Conservation (phyloP, 2,888 invertebrate species). For the Cartodere bifasciata region DNA sequence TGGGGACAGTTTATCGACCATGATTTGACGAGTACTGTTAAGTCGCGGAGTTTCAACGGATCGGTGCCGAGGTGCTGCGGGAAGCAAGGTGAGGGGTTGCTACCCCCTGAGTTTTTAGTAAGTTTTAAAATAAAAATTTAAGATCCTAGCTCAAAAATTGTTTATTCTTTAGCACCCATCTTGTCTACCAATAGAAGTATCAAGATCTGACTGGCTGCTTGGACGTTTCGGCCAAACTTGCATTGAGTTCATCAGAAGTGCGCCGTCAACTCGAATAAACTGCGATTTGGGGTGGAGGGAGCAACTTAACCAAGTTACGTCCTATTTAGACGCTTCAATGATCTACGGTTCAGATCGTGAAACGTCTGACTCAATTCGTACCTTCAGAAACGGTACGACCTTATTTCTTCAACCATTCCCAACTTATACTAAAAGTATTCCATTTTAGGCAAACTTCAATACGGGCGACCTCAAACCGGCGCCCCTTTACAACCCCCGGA, state of each 20-base stretch:
- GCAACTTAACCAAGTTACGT: constrained; percentile 74
- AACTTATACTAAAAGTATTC: too few relatives aligned
- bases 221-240: constrained; percentile 59
- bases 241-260: constrained; percentile 71
- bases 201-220: constrained; percentile 58
- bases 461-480: constrained; percentile 38
- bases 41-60: constrained; percentile 64
- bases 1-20: constrained; percentile 90
- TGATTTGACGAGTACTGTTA: constrained; percentile 69
- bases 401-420: too few relatives aligned
- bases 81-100: constrained; percentile 44
- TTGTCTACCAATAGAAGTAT: constrained; percentile 70
- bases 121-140: too few relatives aligned
- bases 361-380: constrained; percentile 59
- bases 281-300: constrained; percentile 74
- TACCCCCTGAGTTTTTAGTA: constrained; percentile 50
- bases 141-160: too few relatives aligned
- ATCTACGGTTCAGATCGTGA: constrained; percentile 68
- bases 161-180: constrained; percentile 58
- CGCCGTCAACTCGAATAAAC: constrained; percentile 65
- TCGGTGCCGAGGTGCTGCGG: constrained; percentile 68
- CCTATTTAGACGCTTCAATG: constrained; percentile 70
- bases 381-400: constrained; percentile 56
- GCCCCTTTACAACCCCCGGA: constrained; percentile 39
- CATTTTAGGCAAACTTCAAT: constrained; percentile 27